A percentile compares a stretch with the other conserved stretches of the same genome.
Conservation (phyloP, 2,888 invertebrate genomes). For the Conomelus anceps region DNA sequence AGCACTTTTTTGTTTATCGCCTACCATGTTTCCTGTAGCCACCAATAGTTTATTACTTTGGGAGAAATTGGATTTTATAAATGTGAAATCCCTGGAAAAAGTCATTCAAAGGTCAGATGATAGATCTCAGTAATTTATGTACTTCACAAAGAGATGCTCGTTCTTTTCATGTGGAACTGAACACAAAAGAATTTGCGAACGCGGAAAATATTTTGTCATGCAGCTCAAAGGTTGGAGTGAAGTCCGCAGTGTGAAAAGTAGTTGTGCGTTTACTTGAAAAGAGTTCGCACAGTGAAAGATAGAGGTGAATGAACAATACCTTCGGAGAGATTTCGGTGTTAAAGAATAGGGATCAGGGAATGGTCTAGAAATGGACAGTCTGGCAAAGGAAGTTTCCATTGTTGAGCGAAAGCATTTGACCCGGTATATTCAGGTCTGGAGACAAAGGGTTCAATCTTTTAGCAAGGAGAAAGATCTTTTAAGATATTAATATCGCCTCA, state of each 20-base stretch:
- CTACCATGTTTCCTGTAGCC: background rate
- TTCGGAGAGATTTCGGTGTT: too few relatives aligned
- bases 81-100: background rate
- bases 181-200: background rate
- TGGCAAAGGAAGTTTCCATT: background rate
- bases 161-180: background rate
- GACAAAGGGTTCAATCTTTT: conserved; percentile 12
- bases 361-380: conserved; percentile 6
- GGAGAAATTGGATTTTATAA: background rate
- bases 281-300: background rate
- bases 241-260: background rate
- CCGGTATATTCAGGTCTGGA: conserved; percentile 9
- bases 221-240: background rate
- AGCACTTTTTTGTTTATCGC: too few relatives aligned
- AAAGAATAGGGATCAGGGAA: background rate
- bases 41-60: background rate
- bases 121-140: background rate
- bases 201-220: background rate
- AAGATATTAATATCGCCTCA: conserved; percentile 14
- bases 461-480: conserved; percentile 12
- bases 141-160: background rate
- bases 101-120: background rate
- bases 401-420: conserved; percentile 7
- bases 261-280: background rate
- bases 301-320: background rate